Evolutionary conservation across 2,797 vertebrate genomes (phyloP).

Genomic region (Lacerta bilineata): DNA sequence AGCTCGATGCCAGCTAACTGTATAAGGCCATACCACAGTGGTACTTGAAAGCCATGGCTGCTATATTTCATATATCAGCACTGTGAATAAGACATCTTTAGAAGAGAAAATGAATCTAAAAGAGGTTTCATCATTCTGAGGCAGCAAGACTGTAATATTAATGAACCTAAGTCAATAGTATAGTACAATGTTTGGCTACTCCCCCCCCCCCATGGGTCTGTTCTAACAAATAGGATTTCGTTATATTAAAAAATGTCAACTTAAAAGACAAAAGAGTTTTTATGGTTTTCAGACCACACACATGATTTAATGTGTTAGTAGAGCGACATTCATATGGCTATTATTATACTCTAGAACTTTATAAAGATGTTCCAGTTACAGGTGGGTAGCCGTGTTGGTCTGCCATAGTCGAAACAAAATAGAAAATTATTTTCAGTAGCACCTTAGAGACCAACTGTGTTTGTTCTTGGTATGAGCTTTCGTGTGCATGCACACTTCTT

Average conservation of each 20-base stretch:
- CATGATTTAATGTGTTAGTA: background rate
- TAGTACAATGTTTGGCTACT: slow-evolving; percentile 14
- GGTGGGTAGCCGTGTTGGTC: too few relatives aligned
- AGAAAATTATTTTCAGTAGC: too few relatives aligned
- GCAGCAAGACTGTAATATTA: slow-evolving; percentile 22
- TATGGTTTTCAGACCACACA: background rate
- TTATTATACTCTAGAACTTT: background rate
- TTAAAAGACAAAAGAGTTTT: slow-evolving; percentile 39
- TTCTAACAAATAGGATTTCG: background rate
- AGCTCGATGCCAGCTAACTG: slow-evolving; percentile 29
- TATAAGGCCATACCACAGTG: slow-evolving; percentile 48
- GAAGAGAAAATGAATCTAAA: slow-evolving; percentile 42
- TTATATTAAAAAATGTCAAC: slow-evolving; percentile 17
- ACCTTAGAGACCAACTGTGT: too few relatives aligned
- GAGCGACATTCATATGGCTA: background rate
- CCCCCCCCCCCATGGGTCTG: slow-evolving; percentile 19
- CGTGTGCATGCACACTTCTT: too few relatives aligned
- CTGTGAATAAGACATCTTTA: slow-evolving; percentile 54
- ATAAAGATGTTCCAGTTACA: accelerated
- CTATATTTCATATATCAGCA: slow-evolving; percentile 47
- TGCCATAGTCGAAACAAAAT: too few relatives aligned
- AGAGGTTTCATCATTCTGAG: slow-evolving; percentile 35
- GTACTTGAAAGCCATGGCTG: slow-evolving; percentile 47
- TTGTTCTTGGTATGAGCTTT: too few relatives aligned
- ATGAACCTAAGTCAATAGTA: slow-evolving; percentile 25